Base-by-base conservation (phyloP, 2,888 invertebrate species). In the Aphodius sticticus region DNA sequence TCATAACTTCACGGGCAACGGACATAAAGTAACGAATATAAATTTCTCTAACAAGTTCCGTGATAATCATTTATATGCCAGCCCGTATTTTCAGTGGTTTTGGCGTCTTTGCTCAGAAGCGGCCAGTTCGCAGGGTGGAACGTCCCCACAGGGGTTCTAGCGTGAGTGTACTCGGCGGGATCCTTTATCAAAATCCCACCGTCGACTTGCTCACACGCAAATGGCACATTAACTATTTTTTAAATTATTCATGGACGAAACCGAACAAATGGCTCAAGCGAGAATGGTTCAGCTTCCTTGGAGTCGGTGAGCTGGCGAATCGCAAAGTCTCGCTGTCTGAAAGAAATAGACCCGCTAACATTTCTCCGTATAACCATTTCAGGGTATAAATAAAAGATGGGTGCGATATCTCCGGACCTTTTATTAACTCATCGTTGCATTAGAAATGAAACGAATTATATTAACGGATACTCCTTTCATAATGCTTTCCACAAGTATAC, bases 1-100 rank as follows among this genome's bases (percentile, higher is more conserved):
- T 3, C 26, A n/a, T 26, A 26, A 26, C 26, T 26, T 1, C 26
- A 26, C 26, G 26, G 26, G 26, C 26, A 26, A 26, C 3, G 26
- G 26, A 3, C 26, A n/a, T n/a, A 53, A 53, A 53, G 53, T 53
- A 2, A 53, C 53, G 53, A 53, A 53, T 53, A 3, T 2, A 53
- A 53, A 53, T 53, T 53, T 53, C 53, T 53, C 53, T 53, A 53
- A 53, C 53, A 53, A 53, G 53, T 53, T 53, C 53, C 53, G 53
- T 53, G 53, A 53, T 53, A 53, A 53, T 53, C 53, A 53, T 53
- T 53, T 53, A 53, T 3, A 3, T 53, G 53, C 53, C 53, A 53
- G 9, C 53, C 53, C 53, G 53, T 53, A 53, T 53, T 53, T 53
- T 53, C 53, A 53, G 53, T 12, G 6, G 53, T 53, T 5, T 53